Conservation (phyloP, 2,113 vertebrate species). For the Sapajus apella region DNA sequence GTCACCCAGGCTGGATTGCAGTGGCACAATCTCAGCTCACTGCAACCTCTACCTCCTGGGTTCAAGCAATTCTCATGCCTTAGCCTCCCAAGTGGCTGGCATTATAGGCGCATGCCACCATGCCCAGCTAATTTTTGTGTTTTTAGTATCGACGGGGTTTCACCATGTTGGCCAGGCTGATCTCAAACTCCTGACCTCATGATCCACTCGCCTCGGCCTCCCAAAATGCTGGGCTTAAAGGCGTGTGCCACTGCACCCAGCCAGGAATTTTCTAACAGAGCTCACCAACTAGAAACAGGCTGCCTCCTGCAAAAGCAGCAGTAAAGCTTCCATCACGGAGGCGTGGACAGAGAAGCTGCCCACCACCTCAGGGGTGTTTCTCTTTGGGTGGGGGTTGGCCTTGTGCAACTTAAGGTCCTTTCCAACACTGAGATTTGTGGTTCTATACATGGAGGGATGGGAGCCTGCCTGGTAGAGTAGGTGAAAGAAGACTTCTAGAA, state of each 20-base stretch:
- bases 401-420: background rate
- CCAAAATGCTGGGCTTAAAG: background rate
- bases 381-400: background rate
- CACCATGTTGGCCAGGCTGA: background rate
- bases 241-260: rapidly evolving
- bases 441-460: background rate
- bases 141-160: background rate
- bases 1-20: background rate
- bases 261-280: background rate
- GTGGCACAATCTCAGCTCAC: background rate
- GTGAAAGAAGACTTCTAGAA: background rate
- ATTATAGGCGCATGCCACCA: background rate
- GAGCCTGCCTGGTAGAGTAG: background rate
- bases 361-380: too few relatives aligned
- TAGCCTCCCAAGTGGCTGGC: background rate
- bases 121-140: background rate
- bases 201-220: background rate
- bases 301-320: background rate
- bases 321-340: rapidly evolving
- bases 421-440: background rate
- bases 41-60: background rate
- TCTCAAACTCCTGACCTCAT: background rate
- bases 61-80: background rate
- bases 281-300: background rate
- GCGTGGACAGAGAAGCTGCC: too few relatives aligned